phyloP scores from a whole-genome alignment of 2,888 invertebrate species.

The Phragmatobia fuliginosa region DNA sequence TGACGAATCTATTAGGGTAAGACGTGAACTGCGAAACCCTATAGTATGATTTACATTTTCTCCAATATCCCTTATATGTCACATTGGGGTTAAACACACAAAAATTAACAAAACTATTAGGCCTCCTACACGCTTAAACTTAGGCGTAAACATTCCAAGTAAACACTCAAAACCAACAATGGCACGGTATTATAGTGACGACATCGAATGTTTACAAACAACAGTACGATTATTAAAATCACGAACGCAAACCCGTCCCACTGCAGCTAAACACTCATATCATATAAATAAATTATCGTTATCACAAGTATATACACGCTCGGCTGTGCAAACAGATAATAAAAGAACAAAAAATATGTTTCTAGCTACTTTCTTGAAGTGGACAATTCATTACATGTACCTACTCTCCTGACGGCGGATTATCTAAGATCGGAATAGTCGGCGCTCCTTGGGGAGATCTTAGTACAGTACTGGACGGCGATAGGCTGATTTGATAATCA shows the following conservation, averaged over 20 bases:
- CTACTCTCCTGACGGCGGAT: too few relatives aligned
- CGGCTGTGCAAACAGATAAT: constrained; percentile 9
- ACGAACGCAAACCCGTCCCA: neutral
- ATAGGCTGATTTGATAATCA: too few relatives aligned
- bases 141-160: neutral
- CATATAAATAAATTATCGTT: constrained; percentile 19
- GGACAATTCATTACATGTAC: too few relatives aligned
- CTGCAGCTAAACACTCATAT: neutral
- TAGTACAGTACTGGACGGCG: too few relatives aligned
- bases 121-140: too few relatives aligned
- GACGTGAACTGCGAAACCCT: too few relatives aligned
- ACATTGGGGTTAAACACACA: neutral
- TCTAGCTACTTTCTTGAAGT: neutral
- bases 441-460: too few relatives aligned
- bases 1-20: too few relatives aligned
- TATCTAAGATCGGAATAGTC: too few relatives aligned
- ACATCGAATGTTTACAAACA: constrained; percentile 21
- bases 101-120: too few relatives aligned
- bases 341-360: constrained; percentile 7
- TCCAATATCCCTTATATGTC: too few relatives aligned
- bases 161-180: neutral
- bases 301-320: constrained; percentile 1
- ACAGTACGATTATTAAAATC: constrained; percentile 15
- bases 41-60: too few relatives aligned
- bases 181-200: neutral